phyloP scores from a whole-genome alignment of 2,888 invertebrate genomes.

The Agrotis puta region DNA sequence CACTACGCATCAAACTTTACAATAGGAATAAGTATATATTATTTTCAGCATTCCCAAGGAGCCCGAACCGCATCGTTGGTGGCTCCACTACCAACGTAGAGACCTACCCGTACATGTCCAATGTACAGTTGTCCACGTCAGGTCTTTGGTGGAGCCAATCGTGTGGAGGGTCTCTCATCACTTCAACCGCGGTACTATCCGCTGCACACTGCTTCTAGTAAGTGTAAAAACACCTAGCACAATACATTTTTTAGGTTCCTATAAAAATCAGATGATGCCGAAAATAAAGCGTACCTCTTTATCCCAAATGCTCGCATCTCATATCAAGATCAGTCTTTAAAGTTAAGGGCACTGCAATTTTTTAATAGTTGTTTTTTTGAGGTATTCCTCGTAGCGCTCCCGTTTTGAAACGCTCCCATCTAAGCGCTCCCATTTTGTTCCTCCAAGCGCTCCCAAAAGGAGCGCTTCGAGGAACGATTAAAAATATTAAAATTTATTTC shows the following conservation, averaged over 20 bases:
- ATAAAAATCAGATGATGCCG: neutral
- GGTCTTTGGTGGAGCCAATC: constrained; percentile 69
- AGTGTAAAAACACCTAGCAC: constrained; percentile 43
- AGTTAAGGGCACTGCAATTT: neutral
- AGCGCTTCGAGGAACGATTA: too few species aligned
- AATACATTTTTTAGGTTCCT: neutral
- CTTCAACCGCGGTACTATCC: constrained; percentile 67
- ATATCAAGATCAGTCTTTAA: neutral
- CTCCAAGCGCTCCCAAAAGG: too few species aligned
- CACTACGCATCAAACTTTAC: neutral
- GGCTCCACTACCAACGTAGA: constrained; percentile 71
- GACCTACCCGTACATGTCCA: constrained; percentile 76
- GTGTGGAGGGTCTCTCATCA: constrained; percentile 77
- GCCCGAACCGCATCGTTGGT: constrained; percentile 73
- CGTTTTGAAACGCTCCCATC: too few species aligned
- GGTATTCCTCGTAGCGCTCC: too few species aligned
- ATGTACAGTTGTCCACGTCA: constrained; percentile 68
- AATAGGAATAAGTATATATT: neutral
- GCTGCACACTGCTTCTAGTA: constrained; percentile 80
- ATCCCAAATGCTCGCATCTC: neutral
- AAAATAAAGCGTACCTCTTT: neutral
- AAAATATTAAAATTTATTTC: too few species aligned
- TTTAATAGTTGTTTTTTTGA: too few species aligned
- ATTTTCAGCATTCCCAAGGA: constrained; percentile 69
- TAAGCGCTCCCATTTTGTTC: too few species aligned